These are phyloP conservation scores for Eupelmus urozonus DNA, from an alignment of 2,888 invertebrate genomes.

Conservation along the genomic window DNA sequence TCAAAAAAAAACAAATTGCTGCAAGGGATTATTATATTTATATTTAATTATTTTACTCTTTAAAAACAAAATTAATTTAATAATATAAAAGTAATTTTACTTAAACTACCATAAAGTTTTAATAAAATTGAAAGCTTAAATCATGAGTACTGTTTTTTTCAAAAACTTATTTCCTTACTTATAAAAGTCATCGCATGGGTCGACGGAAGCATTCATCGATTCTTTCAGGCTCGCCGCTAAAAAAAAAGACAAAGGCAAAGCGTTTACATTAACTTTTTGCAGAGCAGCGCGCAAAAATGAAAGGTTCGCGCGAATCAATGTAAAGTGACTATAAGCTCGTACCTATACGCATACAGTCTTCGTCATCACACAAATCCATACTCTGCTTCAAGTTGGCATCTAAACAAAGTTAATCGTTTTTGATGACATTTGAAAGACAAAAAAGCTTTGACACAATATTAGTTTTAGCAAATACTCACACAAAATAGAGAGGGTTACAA, in stretches of 20 bases:
- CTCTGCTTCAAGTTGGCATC: constrained; percentile 61
- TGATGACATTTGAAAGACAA: no score
- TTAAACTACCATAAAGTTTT: no score
- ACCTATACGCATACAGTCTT: constrained; percentile 83
- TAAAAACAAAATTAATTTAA: no score
- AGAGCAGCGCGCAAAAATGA: no score
- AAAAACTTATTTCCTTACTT: constrained; percentile 76
- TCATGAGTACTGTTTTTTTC: background rate
- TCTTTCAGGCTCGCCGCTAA: constrained; percentile 85
- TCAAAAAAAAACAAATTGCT: no score
- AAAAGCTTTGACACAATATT: background rate
- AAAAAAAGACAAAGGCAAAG: constrained; percentile 6
- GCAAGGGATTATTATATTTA: no score
- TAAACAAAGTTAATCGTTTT: constrained; percentile 59
- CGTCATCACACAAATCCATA: constrained; percentile 80
- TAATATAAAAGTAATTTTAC: no score
- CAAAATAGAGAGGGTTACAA: constrained; percentile 68
- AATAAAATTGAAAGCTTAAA: background rate
- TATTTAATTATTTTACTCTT: no score
- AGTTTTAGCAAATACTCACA: constrained; percentile 67
- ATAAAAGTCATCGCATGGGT: constrained; percentile 91
- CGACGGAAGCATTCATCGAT: constrained; percentile 84
- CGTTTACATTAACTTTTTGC: no score
- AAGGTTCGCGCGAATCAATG: background rate
- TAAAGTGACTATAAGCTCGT: constrained; percentile 47